Evolutionary conservation across 2,888 invertebrate species (phyloP), one percentile per base, ranked within the genome.

Genomic region (Pandemis heparana): DNA sequence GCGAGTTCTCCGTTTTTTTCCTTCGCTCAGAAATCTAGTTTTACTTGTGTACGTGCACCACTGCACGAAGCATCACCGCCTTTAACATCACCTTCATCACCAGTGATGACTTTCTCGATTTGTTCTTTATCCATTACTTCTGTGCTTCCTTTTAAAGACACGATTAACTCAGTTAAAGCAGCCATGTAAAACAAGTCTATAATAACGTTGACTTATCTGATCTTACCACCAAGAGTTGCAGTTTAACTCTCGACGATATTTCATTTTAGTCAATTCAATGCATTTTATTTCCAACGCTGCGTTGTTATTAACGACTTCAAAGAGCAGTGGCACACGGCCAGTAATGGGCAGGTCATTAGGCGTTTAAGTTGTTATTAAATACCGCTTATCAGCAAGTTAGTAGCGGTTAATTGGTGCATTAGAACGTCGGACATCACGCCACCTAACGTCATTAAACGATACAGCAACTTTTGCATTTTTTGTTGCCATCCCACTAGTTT

Each of bases 31-130:
- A 77, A 75, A 89, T 88, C 84, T 87, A 86, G 88, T 86, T 79
- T 86, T 77, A 77, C 70, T 63, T 82, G 89, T 80, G 79, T 89
- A 89, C 90, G 90, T 90, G 89, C 81, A 78, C 69, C 75, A 64
- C 46, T 77, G 84, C 89, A 89, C 87, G 88, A 77, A 75, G 77
- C 75, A 75, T 77, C 76, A 74, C 59, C 66, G 69, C 70, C 38
- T 68, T 62, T 51, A 61, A 61, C 43, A 71, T 59, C 41, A 41
- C 10, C 53, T 14, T 61, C 23, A 4, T 16, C 10, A 18, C n/a
- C 62, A 62, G 41, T 67, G 63, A 39, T 67, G 70, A 61, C 14
- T 10, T 46, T 71, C 63, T 53, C 16, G 23, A 46, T 38, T 32
- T 43, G 14, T 71, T 64, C 51, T 4, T 43, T 32, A 14, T 75